Base-by-base conservation (phyloP, 2,888 invertebrate species). In the Dyspetes luteomarginatus region DNA sequence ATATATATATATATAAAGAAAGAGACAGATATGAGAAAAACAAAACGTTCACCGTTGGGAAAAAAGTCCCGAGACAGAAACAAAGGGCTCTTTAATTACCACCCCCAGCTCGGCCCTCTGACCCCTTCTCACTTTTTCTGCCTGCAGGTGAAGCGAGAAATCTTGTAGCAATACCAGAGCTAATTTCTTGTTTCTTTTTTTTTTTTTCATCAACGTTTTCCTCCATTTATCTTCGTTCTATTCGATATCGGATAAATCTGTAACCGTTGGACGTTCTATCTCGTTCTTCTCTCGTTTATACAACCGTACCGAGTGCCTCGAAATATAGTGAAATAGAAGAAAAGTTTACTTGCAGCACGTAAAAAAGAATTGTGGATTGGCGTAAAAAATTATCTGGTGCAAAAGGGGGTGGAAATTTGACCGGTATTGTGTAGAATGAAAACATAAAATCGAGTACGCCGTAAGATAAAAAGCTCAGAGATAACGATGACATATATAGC, bases 11-110 rank as follows among this genome's bases (percentile, higher is more conserved):
- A 30, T 28, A 56, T 24, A 62, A 7, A 24, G 5, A 36, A 43
- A 64, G 15, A 56, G 41, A 43, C 22, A 22, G n/a, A 43, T 48
- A 67, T 28, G 24, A 43, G 28, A 41, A 62, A 73, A 55, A 62
- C 26, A 9, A 26, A 55, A 28, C 15, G 26, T n/a, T 22, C 26
- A 30, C 7, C 41, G 30, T 24, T 9, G 17, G 62, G 22, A 7
- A 36, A 15, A 65, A 65, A 79, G 74, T 74, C 36, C 41, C 69
- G 69, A 69, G 64, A 64, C 26, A 15, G 74, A 74, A 74, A 79
- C 79, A 79, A 79, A 75, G 50, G 52, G 48, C 50, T 45, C 79
- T 75, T 74, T 75, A 69, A 79, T 79, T 79, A 71, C 75, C 75
- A 60, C 64, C 41, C 69, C 56, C 24, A 28, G 15, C 41, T 36